A percentile compares a stretch with the other conserved stretches of the same genome.
Conservation (phyloP, 2,113 vertebrate genomes). For the Rhinopomastus cyanomelas region DNA sequence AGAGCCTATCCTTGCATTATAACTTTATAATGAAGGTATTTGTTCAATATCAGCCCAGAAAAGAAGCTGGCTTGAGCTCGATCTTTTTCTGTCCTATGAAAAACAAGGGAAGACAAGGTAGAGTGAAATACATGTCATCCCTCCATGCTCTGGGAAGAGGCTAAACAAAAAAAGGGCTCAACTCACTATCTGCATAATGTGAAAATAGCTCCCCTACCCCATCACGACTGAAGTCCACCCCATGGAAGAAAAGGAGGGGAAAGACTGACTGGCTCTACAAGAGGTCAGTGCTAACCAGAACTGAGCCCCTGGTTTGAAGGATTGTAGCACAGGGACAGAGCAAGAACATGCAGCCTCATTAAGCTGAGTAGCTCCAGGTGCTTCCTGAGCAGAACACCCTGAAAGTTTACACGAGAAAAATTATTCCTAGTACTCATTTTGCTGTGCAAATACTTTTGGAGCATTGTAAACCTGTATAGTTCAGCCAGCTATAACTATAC, state of each 20-base stretch:
- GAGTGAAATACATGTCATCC: background rate
- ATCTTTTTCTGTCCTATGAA: background rate
- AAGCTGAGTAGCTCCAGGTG: background rate
- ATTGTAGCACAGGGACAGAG: background rate
- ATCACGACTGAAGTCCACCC: background rate
- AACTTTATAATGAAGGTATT: background rate
- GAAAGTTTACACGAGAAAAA: background rate
- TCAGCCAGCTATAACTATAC: background rate
- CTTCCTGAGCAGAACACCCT: accelerated
- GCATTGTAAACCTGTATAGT: background rate
- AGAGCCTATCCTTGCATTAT: background rate
- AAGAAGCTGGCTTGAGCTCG: background rate
- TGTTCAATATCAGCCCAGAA: background rate
- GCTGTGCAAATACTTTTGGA: background rate
- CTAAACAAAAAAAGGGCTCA: background rate
- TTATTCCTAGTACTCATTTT: background rate
- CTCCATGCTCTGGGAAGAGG: background rate
- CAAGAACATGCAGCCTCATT: background rate
- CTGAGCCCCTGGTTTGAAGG: background rate
- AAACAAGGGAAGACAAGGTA: background rate
- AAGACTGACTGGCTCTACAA: no score
- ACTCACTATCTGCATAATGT: background rate
- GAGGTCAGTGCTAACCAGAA: background rate
- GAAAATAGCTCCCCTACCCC: background rate
- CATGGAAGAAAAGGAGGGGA: background rate